Base-by-base conservation (phyloP, 2,888 invertebrate genomes). In the Dermolepida albohirtum region DNA sequence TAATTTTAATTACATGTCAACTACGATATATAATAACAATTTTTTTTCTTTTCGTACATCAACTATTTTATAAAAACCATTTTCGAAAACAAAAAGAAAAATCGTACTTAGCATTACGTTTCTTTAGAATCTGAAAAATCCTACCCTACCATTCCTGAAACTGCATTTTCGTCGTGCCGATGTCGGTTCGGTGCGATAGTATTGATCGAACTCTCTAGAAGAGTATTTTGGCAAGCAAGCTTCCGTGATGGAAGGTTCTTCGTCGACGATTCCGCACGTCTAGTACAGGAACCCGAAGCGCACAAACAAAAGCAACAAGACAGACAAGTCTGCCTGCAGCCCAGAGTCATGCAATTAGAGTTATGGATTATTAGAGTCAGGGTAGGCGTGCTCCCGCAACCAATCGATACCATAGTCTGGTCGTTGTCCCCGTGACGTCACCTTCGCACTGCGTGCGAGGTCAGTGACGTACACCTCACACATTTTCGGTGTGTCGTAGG, bases 351-450 rank as follows among this genome's bases (percentile, higher is more conserved):
- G 74, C 72, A 75, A 74, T 75, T 74, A 72, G 72, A 74, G 72
- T 72, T 74, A 75, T 73, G 72, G 73, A 75, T 74, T 74, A 72
- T 72, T 72, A 71, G 71, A 71, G 71, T 68, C 71, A 67, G 47
- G 73, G 72, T 74, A 73, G 72, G 72, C 73, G 74, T 64, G 34
- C 70, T 67, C 72, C 69, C 72, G 72, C 70, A 70, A 70, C 70
- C 70, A 77, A 78, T 78, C 78, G 76, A 78, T 78, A 78, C 72
- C 72, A 70, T 72, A 76, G 77, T 78, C 78, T 78, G 78, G 78
- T 78, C 78, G 76, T 78, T 78, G 78, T 78, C 77, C 78, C 74
- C 76, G 72, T 78, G 77, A 78, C 78, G 78, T 78, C 74, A 77
- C 74, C 64, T 71, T 74, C 76, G 75, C 74, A 73, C 75, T 76